Base-by-base conservation (phyloP, 2,888 invertebrate genomes). In the Chalcis sispes region DNA sequence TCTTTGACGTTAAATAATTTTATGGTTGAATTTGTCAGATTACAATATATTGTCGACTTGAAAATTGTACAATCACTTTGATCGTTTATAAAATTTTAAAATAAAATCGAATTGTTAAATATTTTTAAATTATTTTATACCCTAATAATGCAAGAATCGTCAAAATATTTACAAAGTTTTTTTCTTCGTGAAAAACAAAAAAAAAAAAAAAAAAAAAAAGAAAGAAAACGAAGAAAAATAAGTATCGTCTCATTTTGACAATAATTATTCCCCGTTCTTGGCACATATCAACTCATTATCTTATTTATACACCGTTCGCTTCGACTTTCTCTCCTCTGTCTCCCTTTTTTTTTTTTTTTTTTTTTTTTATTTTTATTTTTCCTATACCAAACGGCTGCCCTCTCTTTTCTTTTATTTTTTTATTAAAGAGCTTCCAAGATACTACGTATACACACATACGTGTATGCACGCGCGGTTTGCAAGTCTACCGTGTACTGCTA, bases 231-330 rank as follows among this genome's bases (percentile, higher is more conserved):
- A 36, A 10, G 36, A 4, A 36, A 20, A 50, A 2, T 20, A 56
- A 27, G 15, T 7, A 42, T 15, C 2, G 42, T 7, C 23, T 15
- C 59, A n/a, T n/a, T n/a, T 20, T 20, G 66, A 67, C 48, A 64
- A 64, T 67, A 54, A 67, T 67, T 56, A 56, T 56, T 27, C 56
- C 66, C 52, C 59, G 20, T 32, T 1, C 58, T 54, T 27, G 66
- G n/a, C 15, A 15, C 67, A 23, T 70, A 59, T 70, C 70, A 36
- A 10, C 59, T 70, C 70, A 70, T 70, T 59, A 70, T 70, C 70
- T 70, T 70, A 59, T 58, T 70, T 69, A 67, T 42, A 50, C 29
- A 48, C 48, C 50, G 40, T 23, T 10, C 18, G 8, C 46, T 18
- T 18, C 15, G 25, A 52, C 52, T 52, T 23, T 54, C 18, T 15